phyloP scores from a whole-genome alignment of 2,113 vertebrate species.

The Hippoglossus stenolepis region DNA sequence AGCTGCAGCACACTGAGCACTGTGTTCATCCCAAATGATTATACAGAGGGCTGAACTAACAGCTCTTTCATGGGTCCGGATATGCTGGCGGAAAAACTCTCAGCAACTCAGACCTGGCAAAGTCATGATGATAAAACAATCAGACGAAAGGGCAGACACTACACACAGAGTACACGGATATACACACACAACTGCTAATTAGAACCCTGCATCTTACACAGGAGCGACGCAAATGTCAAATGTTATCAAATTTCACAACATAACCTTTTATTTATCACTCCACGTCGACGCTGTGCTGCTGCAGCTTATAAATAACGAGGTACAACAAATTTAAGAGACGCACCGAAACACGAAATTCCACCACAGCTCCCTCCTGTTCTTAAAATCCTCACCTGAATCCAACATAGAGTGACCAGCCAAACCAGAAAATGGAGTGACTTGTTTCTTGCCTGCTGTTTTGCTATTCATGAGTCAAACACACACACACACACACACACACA shows the following conservation, averaged over 20 bases:
- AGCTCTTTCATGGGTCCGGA: neutral
- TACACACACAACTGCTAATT: neutral
- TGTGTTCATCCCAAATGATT: too few species aligned
- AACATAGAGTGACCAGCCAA: constrained; percentile 54
- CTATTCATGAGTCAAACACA: constrained; percentile 18
- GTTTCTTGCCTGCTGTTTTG: constrained; percentile 51
- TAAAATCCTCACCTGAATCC: constrained; percentile 57
- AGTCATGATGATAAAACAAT: neutral
- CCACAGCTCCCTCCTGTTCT: constrained; percentile 16
- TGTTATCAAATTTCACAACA: constrained; percentile 18
- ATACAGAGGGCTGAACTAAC: too few species aligned
- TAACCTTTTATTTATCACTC: constrained; percentile 34
- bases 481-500: constrained; percentile 2
- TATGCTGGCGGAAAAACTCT: neutral
- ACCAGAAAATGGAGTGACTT: constrained; percentile 53
- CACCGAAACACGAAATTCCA: neutral
- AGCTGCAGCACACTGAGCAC: neutral
- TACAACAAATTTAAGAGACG: neutral
- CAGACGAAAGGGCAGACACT: neutral
- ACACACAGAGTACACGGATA: neutral
- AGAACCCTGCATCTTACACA: constrained; percentile 1
- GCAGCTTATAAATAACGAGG: constrained; percentile 38
- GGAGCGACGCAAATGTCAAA: constrained; percentile 12
- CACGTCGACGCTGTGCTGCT: neutral
- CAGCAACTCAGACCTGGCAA: neutral